A percentile compares a stretch with the other conserved stretches of the same genome.
phyloP scores from a whole-genome alignment of 2,797 vertebrate species.

The Staurois parvus region DNA sequence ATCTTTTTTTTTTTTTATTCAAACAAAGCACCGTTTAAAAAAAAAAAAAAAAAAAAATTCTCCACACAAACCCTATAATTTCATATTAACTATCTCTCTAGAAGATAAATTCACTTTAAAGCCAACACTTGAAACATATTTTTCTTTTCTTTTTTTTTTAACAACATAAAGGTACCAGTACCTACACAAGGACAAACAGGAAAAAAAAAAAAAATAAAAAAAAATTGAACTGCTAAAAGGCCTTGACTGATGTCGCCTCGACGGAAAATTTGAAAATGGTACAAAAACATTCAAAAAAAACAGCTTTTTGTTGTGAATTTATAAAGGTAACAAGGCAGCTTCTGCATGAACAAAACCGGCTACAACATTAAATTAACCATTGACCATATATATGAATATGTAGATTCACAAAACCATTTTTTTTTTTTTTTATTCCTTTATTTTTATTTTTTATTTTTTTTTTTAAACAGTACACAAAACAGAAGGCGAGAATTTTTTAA shows the following conservation, averaged over 20 bases:
- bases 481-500: constrained; percentile 83
- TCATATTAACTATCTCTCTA: constrained; percentile 91
- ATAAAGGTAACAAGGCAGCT: constrained; percentile 76
- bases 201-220: constrained; percentile 74
- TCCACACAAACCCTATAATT: constrained; percentile 94
- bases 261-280: constrained; percentile 77
- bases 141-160: constrained; percentile 63
- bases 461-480: constrained; percentile 87
- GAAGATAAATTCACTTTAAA: constrained; percentile 96
- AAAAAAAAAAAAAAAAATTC: constrained; percentile 80
- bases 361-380: constrained; percentile 91
- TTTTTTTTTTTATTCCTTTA: background rate
- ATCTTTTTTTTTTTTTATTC: constrained; percentile 80
- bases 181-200: constrained; percentile 91
- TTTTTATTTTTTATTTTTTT: constrained; percentile 1
- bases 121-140: constrained; percentile 91
- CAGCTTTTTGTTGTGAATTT: constrained; percentile 76
- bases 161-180: constrained; percentile 93
- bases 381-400: constrained; percentile 87
- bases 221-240: constrained; percentile 93
- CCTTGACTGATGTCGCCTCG: constrained; percentile 82
- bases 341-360: constrained; percentile 84
- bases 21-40: constrained; percentile 97
- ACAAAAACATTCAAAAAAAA: constrained; percentile 68
- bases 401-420: constrained; percentile 86